Evolutionary conservation across 2,113 vertebrate genomes (phyloP), one percentile per base, ranked within the genome.

Genomic region (Urocynchramus pylzowi): DNA sequence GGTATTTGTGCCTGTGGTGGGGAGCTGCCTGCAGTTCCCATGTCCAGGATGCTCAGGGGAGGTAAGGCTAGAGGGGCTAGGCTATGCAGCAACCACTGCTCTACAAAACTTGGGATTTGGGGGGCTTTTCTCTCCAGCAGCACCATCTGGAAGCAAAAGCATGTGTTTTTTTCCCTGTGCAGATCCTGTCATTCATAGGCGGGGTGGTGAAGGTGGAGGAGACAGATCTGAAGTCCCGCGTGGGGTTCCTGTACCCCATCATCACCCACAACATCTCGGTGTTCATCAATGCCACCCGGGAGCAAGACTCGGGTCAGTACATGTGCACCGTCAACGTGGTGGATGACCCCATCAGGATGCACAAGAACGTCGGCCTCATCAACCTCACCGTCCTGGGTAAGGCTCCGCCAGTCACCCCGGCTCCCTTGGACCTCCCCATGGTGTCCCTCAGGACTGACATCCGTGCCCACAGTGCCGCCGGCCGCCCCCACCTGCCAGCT

Each of bases 311-410:
- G 0, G 99, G 99, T 7, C 97, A 92, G 77, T 99, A 99, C 96
- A 84, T 96, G 61, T 99, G 99, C 94, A 98, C 97, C 0, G 98
- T 99, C 87, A 98, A 99, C 26, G 96, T 99, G 94, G 93, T 90
- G 5, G 97, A 97, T 4, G 86, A 90, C 18, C 23, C 30, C 95
- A 56, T 90, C 98, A 67, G 76, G 74, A 5, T 90, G 33, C 90
- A 96, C 97, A 94, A 93, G 85, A 97, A 96, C 23, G 13, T 95
- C 0, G 96, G 93, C 8, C 4, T 90, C 77, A 95, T 99, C 83
- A 96, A 95, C 84, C 98, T 99, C 73, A 98, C 98, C 1, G 98
- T 99, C 44, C 98, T 98, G 97, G 98, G 99, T 99, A 98, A 90
- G 74, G 87, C 21, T 8, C 42, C 0, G 1, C 63, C 15, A 0